A percentile compares a stretch with the other conserved stretches of the same genome.
These are phyloP conservation scores for Aphidius ervi DNA, from an alignment of 1,140 invertebrate species.

Conservation along the genomic window DNA sequence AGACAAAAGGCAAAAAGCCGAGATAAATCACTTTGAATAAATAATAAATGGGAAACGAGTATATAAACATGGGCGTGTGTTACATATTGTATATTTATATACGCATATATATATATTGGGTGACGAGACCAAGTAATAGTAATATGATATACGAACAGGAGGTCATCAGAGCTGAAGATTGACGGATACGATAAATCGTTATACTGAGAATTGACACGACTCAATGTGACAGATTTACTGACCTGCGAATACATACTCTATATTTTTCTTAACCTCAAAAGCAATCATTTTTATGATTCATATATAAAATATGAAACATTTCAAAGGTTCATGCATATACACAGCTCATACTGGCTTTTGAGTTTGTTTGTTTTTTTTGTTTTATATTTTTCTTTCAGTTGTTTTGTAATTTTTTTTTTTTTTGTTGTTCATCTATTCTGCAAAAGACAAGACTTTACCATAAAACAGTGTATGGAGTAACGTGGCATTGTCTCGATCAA, in stretches of 20 bases:
- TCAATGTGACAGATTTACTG: conserved; percentile 49
- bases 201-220: conserved; percentile 35
- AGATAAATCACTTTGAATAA: background rate
- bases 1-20: conserved; percentile 19
- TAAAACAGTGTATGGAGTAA: conserved; percentile 8
- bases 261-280: conserved; percentile 27
- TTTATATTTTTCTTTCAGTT: conserved; percentile 1
- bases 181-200: conserved; percentile 50
- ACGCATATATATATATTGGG: too few relatives aligned
- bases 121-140: conserved; percentile 24
- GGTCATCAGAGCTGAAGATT: conserved; percentile 45
- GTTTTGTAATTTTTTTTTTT: conserved; percentile 9
- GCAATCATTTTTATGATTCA: too few relatives aligned
- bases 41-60: too few relatives aligned
- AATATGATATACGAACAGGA: conserved; percentile 46
- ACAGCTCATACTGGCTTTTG: too few relatives aligned
- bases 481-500: conserved; percentile 32
- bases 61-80: background rate
- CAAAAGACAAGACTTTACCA: conserved; percentile 12
- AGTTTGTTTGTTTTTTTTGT: background rate
- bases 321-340: too few relatives aligned
- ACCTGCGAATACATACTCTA: conserved; percentile 52
- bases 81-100: too few relatives aligned
- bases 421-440: conserved; percentile 5
- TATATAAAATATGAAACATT: background rate